Conservation (phyloP, 2,797 vertebrate species). For the Centroberyx gerrardi region DNA sequence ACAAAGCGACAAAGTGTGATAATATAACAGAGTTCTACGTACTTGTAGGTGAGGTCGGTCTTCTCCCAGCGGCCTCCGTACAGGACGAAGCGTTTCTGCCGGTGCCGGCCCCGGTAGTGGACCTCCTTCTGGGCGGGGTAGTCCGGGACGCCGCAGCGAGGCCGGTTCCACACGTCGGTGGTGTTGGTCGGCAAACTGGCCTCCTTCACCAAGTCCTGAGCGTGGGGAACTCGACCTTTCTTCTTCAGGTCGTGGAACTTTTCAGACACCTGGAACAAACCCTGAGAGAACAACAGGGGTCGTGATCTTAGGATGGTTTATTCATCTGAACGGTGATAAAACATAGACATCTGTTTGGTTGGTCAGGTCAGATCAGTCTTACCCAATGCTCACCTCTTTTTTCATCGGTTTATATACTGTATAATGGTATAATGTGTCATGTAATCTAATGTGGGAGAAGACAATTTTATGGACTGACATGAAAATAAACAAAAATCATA, state of each 20-base stretch:
- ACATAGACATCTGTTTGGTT: too few species aligned
- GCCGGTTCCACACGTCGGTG: constrained; percentile 73
- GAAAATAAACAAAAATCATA: too few species aligned
- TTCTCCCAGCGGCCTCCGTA: constrained; percentile 90
- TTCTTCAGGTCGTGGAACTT: constrained; percentile 73
- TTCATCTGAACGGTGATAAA: not conserved
- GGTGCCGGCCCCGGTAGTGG: constrained; percentile 72
- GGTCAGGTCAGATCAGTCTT: too few species aligned
- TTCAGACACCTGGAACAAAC: constrained; percentile 64
- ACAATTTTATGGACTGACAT: too few species aligned
- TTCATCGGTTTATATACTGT: too few species aligned
- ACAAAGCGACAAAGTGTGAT: too few species aligned
- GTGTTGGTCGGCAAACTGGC: constrained; percentile 30
- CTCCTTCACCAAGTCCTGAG: constrained; percentile 70
- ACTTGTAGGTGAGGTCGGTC: constrained; percentile 93
- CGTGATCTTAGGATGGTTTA: not conserved
- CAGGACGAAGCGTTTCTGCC: constrained; percentile 90
- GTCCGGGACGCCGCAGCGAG: constrained; percentile 90
- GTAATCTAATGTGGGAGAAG: too few species aligned
- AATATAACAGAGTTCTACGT: constrained; percentile 44
- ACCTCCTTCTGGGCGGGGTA: constrained; percentile 58
- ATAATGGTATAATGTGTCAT: too few species aligned
- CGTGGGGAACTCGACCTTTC: constrained; percentile 48
- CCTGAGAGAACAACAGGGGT: constrained; percentile 27
- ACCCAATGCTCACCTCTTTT: too few species aligned